Percentiles rank a stretch among this genome's conserved stretches.
These are phyloP conservation scores for Malthinus flaveolus DNA, from an alignment of 2,888 invertebrate species.

Conservation along the genomic window DNA sequence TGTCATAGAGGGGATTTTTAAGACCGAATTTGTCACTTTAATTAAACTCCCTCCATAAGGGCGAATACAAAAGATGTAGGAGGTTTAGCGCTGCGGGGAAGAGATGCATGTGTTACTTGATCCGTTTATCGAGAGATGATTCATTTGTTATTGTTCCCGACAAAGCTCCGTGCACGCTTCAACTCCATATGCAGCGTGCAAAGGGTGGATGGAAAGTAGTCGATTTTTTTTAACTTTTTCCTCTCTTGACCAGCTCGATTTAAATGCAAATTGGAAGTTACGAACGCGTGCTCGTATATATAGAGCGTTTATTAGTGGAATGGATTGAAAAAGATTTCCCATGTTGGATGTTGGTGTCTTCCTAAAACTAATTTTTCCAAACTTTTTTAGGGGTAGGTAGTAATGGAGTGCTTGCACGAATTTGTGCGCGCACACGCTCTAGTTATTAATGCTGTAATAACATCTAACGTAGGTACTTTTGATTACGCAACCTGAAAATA, in stretches of 20 bases:
- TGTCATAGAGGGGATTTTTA: constrained; percentile 55
- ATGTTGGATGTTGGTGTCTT: not conserved
- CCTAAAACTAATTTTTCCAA: not conserved
- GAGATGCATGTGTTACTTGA: constrained; percentile 52
- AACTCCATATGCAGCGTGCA: constrained; percentile 27
- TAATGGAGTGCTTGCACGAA: too few species aligned
- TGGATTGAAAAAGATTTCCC: too few species aligned
- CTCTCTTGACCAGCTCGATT: constrained; percentile 39
- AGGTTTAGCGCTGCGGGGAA: constrained; percentile 61
- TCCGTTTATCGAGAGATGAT: constrained; percentile 52
- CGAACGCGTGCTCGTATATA: constrained; percentile 36
- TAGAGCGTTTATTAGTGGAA: constrained; percentile 7
- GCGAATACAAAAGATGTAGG: constrained; percentile 53
- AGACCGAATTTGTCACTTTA: constrained; percentile 48
- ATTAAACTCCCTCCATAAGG: constrained; percentile 55
- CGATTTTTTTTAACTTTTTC: constrained; percentile 25
- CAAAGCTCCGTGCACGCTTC: constrained; percentile 42
- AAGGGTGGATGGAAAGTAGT: constrained; percentile 41
- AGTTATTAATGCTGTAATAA: too few species aligned
- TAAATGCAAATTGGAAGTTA: constrained; percentile 45
- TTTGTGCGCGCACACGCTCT: too few species aligned
- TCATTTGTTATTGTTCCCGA: constrained; percentile 51
- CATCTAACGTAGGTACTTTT: too few species aligned
- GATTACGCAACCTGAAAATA: too few species aligned
- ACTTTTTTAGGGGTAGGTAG: too few species aligned